Evolutionary conservation across 2,113 vertebrate species (phyloP).

Genomic region (Oreochromis tanganicae): DNA sequence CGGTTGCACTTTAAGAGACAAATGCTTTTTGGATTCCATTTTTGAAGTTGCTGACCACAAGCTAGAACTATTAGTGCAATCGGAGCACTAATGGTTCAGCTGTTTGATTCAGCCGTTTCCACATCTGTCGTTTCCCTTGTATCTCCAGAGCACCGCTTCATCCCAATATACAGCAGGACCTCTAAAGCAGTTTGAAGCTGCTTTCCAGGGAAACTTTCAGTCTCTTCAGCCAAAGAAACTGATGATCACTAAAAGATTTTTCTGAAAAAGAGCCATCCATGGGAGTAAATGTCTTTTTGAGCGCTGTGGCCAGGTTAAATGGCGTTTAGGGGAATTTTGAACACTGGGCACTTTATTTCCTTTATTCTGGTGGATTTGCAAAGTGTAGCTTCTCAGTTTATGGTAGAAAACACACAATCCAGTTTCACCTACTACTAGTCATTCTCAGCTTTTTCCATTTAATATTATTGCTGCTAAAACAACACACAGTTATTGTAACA

Average conservation of each 20-base stretch:
- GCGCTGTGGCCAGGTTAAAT: fast-evolving
- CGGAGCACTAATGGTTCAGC: neutral
- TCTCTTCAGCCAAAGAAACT: neutral
- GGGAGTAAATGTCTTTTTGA: fast-evolving
- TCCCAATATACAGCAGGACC: neutral
- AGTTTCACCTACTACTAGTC: neutral
- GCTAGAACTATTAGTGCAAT: neutral
- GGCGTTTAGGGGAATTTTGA: neutral
- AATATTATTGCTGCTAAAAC: neutral
- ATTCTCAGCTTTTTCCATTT: neutral
- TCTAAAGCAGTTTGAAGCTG: neutral
- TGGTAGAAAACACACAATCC: neutral
- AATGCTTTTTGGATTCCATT: neutral
- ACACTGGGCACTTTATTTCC: neutral
- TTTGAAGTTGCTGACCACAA: neutral
- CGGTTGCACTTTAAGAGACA: neutral
- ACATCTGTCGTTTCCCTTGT: neutral
- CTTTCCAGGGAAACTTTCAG: neutral
- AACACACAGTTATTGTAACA: neutral
- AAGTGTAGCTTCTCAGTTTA: neutral
- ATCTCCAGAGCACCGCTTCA: neutral
- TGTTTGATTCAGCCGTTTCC: neutral
- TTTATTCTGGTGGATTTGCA: fast-evolving
- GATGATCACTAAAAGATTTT: neutral
- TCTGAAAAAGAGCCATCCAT: neutral